Conservation (phyloP, 2,797 vertebrate species). For the Champsocephalus gunnari region DNA sequence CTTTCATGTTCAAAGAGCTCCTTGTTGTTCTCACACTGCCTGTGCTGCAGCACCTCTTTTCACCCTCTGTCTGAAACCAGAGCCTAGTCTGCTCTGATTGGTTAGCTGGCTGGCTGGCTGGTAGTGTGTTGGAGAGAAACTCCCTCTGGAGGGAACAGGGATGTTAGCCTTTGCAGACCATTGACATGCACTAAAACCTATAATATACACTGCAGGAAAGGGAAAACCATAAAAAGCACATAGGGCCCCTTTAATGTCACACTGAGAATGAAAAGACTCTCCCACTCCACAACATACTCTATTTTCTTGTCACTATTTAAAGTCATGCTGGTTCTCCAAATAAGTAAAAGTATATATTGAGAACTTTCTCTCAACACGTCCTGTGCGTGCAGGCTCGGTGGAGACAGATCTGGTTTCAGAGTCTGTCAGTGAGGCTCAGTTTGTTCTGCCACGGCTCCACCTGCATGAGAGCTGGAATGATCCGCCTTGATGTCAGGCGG, state of each 20-base stretch:
- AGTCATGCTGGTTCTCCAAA: background rate
- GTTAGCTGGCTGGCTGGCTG: too few relatives aligned
- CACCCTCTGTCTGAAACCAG: too few relatives aligned
- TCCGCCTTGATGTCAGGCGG: slow-evolving; percentile 23
- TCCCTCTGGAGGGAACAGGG: too few relatives aligned
- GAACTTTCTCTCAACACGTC: background rate
- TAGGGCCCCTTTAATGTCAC: background rate
- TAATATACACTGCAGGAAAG: too few relatives aligned
- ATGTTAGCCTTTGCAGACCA: too few relatives aligned
- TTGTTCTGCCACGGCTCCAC: slow-evolving; percentile 5
- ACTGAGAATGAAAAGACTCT: slow-evolving; percentile 3
- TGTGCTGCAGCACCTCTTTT: too few relatives aligned
- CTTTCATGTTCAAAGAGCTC: too few relatives aligned
- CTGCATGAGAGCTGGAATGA: slow-evolving; percentile 32
- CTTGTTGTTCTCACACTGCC: too few relatives aligned
- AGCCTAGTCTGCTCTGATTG: too few relatives aligned
- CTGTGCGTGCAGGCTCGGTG: background rate
- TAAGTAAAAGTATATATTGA: background rate
- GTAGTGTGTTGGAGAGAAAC: too few relatives aligned
- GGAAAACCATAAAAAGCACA: too few relatives aligned
- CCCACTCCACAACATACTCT: background rate
- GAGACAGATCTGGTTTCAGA: slow-evolving; percentile 5
- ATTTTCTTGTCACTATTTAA: background rate
- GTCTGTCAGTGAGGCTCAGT: background rate
- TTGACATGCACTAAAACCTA: too few relatives aligned